These are phyloP conservation scores for Hormiphora californensis DNA, from an alignment of 37 sponge, comb jelly and placozoan genomes.

Conservation along the genomic window DNA sequence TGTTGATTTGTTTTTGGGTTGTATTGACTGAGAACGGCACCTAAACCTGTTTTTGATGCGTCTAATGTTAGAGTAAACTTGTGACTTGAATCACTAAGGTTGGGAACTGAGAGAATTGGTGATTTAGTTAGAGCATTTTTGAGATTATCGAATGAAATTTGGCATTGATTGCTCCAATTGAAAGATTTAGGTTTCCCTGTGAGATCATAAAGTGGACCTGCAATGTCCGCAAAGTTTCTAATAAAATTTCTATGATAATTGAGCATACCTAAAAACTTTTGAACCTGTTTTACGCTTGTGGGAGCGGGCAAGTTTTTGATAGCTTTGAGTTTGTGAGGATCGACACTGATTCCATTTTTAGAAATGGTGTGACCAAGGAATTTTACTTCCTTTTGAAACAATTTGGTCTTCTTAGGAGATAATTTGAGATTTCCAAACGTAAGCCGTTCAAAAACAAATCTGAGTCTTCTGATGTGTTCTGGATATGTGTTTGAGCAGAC, in stretches of 20 bases:
- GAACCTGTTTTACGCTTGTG: neutral
- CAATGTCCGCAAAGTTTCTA: neutral
- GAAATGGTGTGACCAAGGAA: neutral
- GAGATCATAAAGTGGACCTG: neutral
- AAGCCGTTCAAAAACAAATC: neutral
- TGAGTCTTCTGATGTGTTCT: neutral
- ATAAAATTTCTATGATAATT: slow-evolving; percentile 3
- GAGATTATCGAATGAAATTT: neutral
- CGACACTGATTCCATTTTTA: neutral
- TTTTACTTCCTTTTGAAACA: neutral
- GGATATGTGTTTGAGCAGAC: neutral
- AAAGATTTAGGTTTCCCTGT: neutral
- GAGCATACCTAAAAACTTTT: slow-evolving; percentile 8
- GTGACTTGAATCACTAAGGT: neutral
- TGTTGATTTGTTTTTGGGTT: neutral
- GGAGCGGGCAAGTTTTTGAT: neutral
- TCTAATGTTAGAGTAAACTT: neutral
- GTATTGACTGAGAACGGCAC: neutral
- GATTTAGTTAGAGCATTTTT: neutral
- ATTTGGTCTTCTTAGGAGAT: neutral
- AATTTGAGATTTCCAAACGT: neutral
- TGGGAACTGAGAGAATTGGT: neutral
- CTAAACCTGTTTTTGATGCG: neutral
- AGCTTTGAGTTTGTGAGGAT: neutral
- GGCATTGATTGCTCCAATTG: neutral